Evolutionary conservation across 2,113 vertebrate genomes (phyloP).

Genomic region (Gallinago paraguaiae): DNA sequence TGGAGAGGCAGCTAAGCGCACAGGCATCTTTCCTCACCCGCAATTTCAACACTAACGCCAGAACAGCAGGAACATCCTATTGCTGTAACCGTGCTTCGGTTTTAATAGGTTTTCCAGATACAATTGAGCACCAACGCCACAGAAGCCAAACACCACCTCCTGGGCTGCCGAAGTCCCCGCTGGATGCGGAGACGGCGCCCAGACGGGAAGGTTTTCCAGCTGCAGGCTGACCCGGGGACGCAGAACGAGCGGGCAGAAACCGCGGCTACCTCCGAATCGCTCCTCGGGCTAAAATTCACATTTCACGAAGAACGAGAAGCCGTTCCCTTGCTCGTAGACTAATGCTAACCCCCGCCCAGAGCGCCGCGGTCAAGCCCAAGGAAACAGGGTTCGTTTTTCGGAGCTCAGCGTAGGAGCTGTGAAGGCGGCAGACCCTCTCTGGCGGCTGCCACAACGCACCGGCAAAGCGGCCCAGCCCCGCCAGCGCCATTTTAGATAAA

Average conservation of each 20-base stretch:
- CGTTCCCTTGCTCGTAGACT: no score
- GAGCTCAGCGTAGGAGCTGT: rapidly evolving
- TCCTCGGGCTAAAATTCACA: not conserved
- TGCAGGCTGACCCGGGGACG: not conserved
- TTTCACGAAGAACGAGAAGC: not conserved
- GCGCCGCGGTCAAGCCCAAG: rapidly evolving
- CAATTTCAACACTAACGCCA: not conserved
- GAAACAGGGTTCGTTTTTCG: rapidly evolving
- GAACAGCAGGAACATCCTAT: rapidly evolving
- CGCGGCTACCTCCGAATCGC: not conserved
- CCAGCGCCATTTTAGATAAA: conserved; percentile 41
- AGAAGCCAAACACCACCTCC: not conserved
- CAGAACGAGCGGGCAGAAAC: not conserved
- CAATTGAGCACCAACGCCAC: rapidly evolving
- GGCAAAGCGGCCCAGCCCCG: not conserved
- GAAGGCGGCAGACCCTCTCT: not conserved
- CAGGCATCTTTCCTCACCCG: rapidly evolving
- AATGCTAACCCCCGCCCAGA: not conserved
- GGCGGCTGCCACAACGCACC: not conserved
- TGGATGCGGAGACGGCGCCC: rapidly evolving
- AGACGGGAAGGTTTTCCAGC: not conserved
- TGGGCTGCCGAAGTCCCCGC: rapidly evolving
- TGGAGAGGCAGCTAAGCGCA: not conserved
- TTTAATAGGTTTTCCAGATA: not conserved
- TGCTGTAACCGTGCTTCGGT: not conserved